Percentiles rank a stretch among this genome's conserved stretches.
phyloP scores from a whole-genome alignment of 1,140 invertebrate genomes.

The Cylas formicarius region DNA sequence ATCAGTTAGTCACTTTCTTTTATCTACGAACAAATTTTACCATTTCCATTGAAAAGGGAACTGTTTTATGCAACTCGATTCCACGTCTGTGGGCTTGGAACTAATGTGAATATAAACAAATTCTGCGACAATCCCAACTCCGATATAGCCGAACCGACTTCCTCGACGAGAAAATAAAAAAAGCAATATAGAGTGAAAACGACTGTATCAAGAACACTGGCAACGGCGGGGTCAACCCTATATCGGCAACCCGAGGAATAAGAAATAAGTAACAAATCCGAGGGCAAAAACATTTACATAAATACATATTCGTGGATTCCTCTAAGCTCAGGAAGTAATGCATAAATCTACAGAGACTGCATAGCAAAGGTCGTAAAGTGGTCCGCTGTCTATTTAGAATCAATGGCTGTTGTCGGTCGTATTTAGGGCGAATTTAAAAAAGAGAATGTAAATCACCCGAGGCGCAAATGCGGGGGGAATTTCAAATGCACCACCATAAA shows the following conservation, averaged over 20 bases:
- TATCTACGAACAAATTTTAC: too few relatives aligned
- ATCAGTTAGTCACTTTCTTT: too few relatives aligned
- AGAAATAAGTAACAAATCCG: slow-evolving; percentile 14
- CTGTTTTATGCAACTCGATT: too few relatives aligned
- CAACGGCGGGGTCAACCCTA: slow-evolving; percentile 2
- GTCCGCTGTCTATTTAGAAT: slow-evolving; percentile 6
- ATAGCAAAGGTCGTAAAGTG: neutral
- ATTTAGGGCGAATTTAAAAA: slow-evolving; percentile 8
- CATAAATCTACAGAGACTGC: slow-evolving; percentile 14
- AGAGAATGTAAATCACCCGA: neutral
- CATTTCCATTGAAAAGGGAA: too few relatives aligned
- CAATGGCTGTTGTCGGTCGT: slow-evolving; percentile 5
- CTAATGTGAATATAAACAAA: too few relatives aligned
- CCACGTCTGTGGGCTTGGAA: too few relatives aligned
- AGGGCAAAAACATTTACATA: slow-evolving; percentile 19
- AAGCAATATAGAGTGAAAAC: slow-evolving; percentile 7
- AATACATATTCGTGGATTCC: slow-evolving; percentile 17
- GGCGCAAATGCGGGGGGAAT: too few relatives aligned
- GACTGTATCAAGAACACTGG: slow-evolving; percentile 2
- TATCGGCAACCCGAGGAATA: slow-evolving; percentile 5
- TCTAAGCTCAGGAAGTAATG: slow-evolving; percentile 14
- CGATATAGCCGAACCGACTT: too few relatives aligned
- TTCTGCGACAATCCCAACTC: too few relatives aligned
- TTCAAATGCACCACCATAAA: too few relatives aligned
- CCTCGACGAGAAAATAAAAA: slow-evolving; percentile 1